A percentile compares a stretch with the other conserved stretches of the same genome.
Conservation (phyloP, 2,888 invertebrate genomes). For the Vanessa cardui region DNA sequence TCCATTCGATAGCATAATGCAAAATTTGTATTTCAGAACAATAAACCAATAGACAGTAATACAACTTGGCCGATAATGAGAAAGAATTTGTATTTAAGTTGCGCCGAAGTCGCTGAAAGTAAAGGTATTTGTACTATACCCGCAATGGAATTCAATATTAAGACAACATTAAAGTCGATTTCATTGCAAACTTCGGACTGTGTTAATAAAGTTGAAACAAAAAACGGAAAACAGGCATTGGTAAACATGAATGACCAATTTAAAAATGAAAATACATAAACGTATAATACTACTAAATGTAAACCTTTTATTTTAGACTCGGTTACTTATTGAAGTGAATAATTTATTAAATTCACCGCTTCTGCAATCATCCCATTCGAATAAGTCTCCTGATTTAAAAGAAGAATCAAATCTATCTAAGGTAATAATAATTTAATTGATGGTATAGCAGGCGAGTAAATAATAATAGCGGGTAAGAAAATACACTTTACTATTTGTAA, state of each 20-base stretch:
- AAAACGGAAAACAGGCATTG: constrained; percentile 37
- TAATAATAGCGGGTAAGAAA: too few relatives aligned
- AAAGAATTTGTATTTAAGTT: constrained; percentile 43
- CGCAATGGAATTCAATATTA: constrained; percentile 37
- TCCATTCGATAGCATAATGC: too few relatives aligned
- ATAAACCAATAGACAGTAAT: constrained; percentile 10
- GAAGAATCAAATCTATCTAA: constrained; percentile 12
- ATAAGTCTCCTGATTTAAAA: not conserved
- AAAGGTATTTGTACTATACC: constrained; percentile 26
- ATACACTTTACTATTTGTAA: too few relatives aligned
- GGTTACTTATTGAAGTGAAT: constrained; percentile 43
- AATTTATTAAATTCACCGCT: constrained; percentile 44
- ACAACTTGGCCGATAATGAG: constrained; percentile 36
- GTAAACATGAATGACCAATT: constrained; percentile 31
- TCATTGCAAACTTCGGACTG: constrained; percentile 38
- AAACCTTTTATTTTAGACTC: constrained; percentile 37
- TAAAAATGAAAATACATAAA: too few relatives aligned
- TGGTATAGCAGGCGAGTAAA: too few relatives aligned
- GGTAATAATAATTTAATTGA: constrained; percentile 4
- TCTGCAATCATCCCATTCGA: constrained; percentile 11
- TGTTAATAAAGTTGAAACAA: not conserved
- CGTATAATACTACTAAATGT: too few relatives aligned
- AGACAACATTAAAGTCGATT: constrained; percentile 41
- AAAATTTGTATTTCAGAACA: constrained; percentile 21
- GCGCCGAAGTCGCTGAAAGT: constrained; percentile 14